These are phyloP conservation scores for Amphiprion percula DNA, from an alignment of 2,113 vertebrate species.

Conservation along the genomic window DNA sequence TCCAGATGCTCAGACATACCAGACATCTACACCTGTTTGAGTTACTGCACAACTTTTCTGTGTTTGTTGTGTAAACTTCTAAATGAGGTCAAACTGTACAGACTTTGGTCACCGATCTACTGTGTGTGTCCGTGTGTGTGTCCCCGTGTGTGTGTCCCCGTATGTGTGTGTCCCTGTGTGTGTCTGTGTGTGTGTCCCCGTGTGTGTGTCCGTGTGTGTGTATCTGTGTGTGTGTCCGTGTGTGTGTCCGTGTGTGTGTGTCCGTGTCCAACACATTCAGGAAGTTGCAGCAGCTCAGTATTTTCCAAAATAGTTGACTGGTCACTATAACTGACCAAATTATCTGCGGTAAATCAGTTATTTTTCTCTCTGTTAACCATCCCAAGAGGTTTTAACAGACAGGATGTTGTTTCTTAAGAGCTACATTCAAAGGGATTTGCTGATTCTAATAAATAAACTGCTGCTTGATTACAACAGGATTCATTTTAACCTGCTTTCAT, in stretches of 20 bases:
- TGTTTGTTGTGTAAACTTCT: slow-evolving; percentile 20
- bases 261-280: neutral
- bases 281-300: slow-evolving; percentile 10
- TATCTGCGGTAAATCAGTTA: neutral
- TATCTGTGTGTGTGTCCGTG: no score
- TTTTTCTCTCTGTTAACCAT: neutral
- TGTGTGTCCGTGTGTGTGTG: no score
- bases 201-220: no score
- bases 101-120: slow-evolving; percentile 1
- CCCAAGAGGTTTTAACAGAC: neutral
- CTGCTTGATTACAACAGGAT: neutral
- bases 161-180: no score
- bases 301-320: neutral
- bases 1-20: neutral
- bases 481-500: neutral
- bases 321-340: neutral
- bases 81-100: neutral
- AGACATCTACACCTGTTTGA: neutral
- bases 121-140: no score
- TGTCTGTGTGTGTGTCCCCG: no score
- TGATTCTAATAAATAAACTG: neutral
- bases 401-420: neutral
- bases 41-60: neutral
- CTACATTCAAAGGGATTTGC: no score
- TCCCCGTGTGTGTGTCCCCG: no score